Evolutionary conservation across 2,797 vertebrate species (phyloP), one percentile per base, ranked within the genome.

Genomic region (Microctenopoma stevenorrisi): DNA sequence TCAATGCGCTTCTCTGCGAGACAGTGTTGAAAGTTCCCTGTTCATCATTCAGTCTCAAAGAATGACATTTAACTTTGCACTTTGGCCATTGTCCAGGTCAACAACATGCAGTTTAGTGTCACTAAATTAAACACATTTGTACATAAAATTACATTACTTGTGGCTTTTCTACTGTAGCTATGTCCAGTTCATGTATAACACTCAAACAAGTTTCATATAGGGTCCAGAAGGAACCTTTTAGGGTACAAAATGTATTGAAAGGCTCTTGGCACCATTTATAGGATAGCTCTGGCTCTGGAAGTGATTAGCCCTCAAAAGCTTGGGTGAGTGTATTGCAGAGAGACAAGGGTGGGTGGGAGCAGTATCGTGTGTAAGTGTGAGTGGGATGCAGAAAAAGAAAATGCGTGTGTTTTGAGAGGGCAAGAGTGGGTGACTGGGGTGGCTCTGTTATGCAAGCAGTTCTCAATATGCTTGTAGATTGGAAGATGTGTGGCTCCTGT

Each of bases 401-500:
- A 64, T 81, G 58, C 68, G 62, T 71, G 62, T 71, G 78, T 86
- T 77, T 81, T 69, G 68, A 65, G 68, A 40, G 62, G 71, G 62
- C 46, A 71, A 69, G 66, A 72, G 69, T 79, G 58, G 64, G 74
- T 85, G 74, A 82, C 74, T 68, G 52, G 72, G 81, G 85, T 28
- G 66, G 78, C 79, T 81, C 75, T 81, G 83, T 93, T 90, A 82
- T 86, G 83, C 89, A 90, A 91, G 82, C 83, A 71, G 62, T 81
- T 88, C 82, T 88, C 86, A 78, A 88, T 78, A 84, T 86, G 87
- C 84, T 82, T 87, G 84, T 88, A 79, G 81, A 77, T 74, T 90
- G 78, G 88, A 86, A 82, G 87, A 88, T 87, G 88, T 92, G 90
- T 82, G 87, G 86, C 91, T 94, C 87, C 89, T 91, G 90, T 86